Evolutionary conservation across 2,797 vertebrate genomes (phyloP).

Genomic region (Platyrinchus mystaceus): DNA sequence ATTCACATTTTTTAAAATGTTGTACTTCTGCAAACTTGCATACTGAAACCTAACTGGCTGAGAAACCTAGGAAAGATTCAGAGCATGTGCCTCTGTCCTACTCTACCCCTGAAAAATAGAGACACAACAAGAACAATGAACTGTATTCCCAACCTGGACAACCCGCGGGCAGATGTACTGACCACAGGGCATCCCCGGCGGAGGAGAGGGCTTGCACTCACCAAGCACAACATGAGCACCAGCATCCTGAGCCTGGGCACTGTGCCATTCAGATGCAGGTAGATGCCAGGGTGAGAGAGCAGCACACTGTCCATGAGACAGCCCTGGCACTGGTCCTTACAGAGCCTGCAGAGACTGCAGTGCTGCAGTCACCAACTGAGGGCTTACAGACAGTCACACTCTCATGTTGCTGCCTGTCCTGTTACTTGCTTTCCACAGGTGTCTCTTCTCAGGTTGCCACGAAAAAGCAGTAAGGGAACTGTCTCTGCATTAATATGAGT

Average conservation of each 20-base stretch:
- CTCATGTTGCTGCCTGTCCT: fast-evolving
- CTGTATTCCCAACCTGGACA: background rate
- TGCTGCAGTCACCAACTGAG: fast-evolving
- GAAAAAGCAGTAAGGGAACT: background rate
- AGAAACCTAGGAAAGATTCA: background rate
- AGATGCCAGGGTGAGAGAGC: background rate
- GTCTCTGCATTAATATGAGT: fast-evolving
- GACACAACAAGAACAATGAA: background rate
- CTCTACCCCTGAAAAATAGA: background rate
- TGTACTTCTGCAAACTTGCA: background rate
- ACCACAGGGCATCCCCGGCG: fast-evolving
- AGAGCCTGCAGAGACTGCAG: background rate
- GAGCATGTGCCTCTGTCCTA: background rate
- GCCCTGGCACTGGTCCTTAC: background rate
- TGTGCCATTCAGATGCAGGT: background rate
- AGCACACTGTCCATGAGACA: background rate
- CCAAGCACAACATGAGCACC: fast-evolving
- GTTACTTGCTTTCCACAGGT: background rate
- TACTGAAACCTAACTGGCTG: background rate
- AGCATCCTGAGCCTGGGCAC: background rate
- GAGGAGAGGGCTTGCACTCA: background rate
- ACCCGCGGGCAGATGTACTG: background rate
- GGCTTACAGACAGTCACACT: fast-evolving
- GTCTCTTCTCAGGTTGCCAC: background rate
- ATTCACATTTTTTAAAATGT: background rate